Percentiles rank a stretch among this genome's conserved stretches.
phyloP scores from a whole-genome alignment of 2,888 invertebrate species.

The Seira sanloemensis region DNA sequence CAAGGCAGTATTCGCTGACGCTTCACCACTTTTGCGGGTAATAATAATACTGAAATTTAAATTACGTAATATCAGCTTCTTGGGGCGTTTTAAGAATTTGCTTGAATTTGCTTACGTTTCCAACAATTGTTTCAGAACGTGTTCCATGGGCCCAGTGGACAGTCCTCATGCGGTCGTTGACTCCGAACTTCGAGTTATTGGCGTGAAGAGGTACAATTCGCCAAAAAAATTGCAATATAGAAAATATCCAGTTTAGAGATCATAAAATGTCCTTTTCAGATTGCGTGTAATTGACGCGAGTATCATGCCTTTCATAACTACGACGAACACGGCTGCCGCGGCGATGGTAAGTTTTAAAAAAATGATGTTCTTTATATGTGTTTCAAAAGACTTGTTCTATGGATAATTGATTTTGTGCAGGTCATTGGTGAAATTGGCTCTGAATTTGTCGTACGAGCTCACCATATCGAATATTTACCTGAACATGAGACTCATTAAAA shows the following conservation, averaged over 20 bases:
- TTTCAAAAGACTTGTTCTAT: neutral
- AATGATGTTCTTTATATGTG: neutral
- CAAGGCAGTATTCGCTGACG: conserved; percentile 45
- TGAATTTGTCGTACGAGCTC: conserved; percentile 38
- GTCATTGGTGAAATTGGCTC: conserved; percentile 31
- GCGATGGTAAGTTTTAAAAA: conserved; percentile 18
- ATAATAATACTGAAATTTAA: no score
- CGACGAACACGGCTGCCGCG: conserved; percentile 38
- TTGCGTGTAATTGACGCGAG: conserved; percentile 51
- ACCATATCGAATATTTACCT: conserved; percentile 23
- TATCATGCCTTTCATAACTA: conserved; percentile 47
- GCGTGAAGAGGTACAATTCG: conserved; percentile 17
- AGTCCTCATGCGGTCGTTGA: conserved; percentile 54
- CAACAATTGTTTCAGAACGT: no score
- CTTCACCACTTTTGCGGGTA: conserved; percentile 45
- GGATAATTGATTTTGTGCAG: neutral
- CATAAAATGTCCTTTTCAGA: conserved; percentile 28
- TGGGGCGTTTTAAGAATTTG: no score
- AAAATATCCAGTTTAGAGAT: neutral
- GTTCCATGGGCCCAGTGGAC: conserved; percentile 47
- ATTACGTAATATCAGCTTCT: no score
- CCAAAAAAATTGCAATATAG: conserved; percentile 23
- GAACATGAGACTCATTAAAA: conserved; percentile 20
- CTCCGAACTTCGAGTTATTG: conserved; percentile 53
- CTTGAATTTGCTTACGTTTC: conserved; percentile 13